Conservation (phyloP, 2,797 vertebrate species). For the Meriones psammophilus region DNA sequence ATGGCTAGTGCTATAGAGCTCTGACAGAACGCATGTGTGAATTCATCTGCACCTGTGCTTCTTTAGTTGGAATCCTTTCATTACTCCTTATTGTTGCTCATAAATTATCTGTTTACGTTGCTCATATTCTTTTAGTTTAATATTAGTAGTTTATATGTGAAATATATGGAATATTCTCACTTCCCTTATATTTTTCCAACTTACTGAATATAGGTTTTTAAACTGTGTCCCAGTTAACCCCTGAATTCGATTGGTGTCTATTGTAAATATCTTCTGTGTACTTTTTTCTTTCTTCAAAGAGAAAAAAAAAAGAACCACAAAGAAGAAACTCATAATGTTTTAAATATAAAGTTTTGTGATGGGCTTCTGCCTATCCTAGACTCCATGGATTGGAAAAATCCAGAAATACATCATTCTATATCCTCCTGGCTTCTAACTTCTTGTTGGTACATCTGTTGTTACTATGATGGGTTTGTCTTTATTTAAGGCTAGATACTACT, state of each 20-base stretch:
- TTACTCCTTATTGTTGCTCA: neutral
- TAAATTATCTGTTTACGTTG: neutral
- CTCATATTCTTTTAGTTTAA: neutral
- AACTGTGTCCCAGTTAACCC: neutral
- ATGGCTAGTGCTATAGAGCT: neutral
- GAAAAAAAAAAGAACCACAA: neutral
- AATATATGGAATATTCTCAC: neutral
- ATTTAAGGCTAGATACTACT: neutral
- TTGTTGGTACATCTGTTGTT: neutral
- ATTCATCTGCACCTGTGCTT: neutral
- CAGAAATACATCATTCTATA: neutral
- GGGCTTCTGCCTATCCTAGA: neutral
- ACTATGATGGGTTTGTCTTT: neutral
- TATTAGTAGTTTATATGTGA: neutral
- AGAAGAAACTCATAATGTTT: neutral
- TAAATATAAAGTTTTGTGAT: neutral
- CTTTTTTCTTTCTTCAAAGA: neutral
- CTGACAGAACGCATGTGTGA: neutral
- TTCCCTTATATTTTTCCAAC: neutral
- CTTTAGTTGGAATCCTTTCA: neutral
- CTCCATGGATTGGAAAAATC: neutral
- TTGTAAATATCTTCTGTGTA: neutral
- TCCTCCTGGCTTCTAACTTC: neutral
- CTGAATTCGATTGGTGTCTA: neutral
- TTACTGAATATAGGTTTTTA: neutral